phyloP scores from a whole-genome alignment of 2,797 vertebrate species.

The Botia kubotai region DNA sequence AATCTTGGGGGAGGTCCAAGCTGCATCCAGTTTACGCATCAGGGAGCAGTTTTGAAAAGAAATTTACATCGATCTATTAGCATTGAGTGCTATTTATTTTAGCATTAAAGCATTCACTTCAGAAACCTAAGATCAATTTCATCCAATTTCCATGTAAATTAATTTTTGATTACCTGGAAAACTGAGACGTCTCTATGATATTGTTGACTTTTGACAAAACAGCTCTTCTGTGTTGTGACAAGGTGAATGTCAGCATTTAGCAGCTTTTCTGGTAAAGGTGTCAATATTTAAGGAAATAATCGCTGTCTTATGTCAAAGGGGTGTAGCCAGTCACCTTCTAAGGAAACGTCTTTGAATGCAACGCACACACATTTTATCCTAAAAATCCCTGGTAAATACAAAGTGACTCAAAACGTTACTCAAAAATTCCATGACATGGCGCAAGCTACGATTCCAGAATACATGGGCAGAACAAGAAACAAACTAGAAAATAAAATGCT shows the following conservation, averaged over 20 bases:
- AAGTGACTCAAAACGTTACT: constrained; percentile 28
- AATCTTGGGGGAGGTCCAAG: no score
- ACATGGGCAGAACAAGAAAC: constrained; percentile 10
- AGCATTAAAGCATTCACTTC: no score
- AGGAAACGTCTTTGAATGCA: constrained; percentile 17
- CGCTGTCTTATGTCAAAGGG: constrained; percentile 1
- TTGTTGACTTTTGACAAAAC: constrained; percentile 37
- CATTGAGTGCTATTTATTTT: no score
- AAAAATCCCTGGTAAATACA: constrained; percentile 32
- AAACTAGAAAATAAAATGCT: neutral
- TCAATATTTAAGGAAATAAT: constrained; percentile 37
- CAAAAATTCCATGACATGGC: constrained; percentile 26
- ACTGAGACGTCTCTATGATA: neutral
- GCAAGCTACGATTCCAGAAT: neutral
- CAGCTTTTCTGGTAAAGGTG: constrained; percentile 29
- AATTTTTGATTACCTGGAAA: constrained; percentile 28
- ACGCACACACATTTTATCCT: constrained; percentile 4
- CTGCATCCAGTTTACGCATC: no score
- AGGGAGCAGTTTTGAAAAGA: no score
- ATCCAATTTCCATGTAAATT: constrained; percentile 40
- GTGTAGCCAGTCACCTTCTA: neutral
- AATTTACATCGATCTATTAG: no score
- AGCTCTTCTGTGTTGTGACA: constrained; percentile 39
- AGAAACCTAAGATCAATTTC: constrained; percentile 3
- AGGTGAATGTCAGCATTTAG: constrained; percentile 18